Evolutionary conservation across 2,888 invertebrate genomes (phyloP).

Genomic region (Temnothorax rugatulus): DNA sequence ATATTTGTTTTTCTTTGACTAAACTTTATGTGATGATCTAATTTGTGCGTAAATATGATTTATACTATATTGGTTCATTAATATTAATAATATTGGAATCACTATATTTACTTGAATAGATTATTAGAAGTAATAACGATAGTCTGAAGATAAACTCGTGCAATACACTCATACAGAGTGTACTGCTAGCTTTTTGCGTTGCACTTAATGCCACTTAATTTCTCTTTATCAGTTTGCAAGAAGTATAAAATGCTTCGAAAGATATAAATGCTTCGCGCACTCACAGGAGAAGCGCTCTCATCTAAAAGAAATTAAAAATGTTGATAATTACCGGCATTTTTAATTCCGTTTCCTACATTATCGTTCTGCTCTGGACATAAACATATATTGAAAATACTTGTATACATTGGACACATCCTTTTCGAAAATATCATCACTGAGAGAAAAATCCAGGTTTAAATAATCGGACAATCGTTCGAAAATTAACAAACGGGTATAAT

Average conservation of each 20-base stretch:
- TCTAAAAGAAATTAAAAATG: too few relatives aligned
- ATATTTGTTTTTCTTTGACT: slow-evolving; percentile 30
- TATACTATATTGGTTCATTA: slow-evolving; percentile 11
- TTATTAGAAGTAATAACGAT: slow-evolving; percentile 20
- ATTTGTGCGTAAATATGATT: not conserved
- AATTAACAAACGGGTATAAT: too few relatives aligned
- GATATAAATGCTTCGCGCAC: slow-evolving; percentile 10
- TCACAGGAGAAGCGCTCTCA: too few relatives aligned
- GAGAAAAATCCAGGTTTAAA: too few relatives aligned
- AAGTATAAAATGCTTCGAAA: slow-evolving; percentile 8
- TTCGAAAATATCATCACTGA: too few relatives aligned
- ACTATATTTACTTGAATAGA: not conserved
- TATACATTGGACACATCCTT: too few relatives aligned
- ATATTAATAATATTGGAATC: slow-evolving; percentile 1
- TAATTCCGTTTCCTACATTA: too few relatives aligned
- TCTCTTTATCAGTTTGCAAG: not conserved
- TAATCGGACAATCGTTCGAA: too few relatives aligned
- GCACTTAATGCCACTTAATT: not conserved
- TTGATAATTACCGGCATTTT: too few relatives aligned
- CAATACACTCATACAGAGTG: not conserved
- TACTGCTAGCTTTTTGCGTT: not conserved
- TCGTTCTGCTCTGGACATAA: too few relatives aligned
- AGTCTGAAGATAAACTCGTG: not conserved
- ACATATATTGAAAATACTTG: too few relatives aligned
- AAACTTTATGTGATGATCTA: slow-evolving; percentile 4